A percentile compares a stretch with the other conserved stretches of the same genome.
Evolutionary conservation across 2,888 invertebrate species (phyloP).

Genomic region (Microplitis deprimator): DNA sequence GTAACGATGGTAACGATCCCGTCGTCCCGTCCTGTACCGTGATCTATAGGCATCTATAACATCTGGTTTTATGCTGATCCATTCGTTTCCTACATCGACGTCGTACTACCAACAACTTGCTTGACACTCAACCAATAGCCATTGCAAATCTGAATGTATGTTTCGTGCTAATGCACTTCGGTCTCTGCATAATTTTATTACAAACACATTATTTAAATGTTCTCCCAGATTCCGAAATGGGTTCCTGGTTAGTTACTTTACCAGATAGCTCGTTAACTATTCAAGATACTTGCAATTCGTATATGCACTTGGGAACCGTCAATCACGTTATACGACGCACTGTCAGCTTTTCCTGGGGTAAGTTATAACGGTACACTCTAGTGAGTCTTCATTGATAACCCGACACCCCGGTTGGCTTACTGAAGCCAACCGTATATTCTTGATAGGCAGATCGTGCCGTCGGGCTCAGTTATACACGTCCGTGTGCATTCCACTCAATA

Average conservation of each 20-base stretch:
- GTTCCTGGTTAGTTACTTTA: too few species aligned
- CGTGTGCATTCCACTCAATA: constrained; percentile 7
- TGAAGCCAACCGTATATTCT: constrained; percentile 21
- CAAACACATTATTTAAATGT: too few species aligned
- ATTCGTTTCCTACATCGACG: constrained; percentile 49
- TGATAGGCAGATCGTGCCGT: constrained; percentile 34
- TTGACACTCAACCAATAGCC: not conserved
- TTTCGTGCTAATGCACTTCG: not conserved
- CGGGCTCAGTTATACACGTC: constrained; percentile 32
- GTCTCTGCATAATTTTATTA: constrained; percentile 23
- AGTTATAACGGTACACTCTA: constrained; percentile 33
- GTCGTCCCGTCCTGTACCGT: constrained; percentile 9
- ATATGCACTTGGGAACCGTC: constrained; percentile 16
- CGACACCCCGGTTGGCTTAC: constrained; percentile 24
- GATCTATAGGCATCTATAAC: constrained; percentile 30
- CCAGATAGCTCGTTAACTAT: constrained; percentile 6
- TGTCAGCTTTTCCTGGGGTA: constrained; percentile 2
- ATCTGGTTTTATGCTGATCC: constrained; percentile 36
- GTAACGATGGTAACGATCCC: constrained; percentile 41
- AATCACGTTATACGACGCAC: constrained; percentile 23
- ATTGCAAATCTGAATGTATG: not conserved
- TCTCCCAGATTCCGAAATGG: too few species aligned
- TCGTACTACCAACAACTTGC: not conserved
- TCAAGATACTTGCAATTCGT: constrained; percentile 2
- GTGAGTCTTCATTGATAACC: constrained; percentile 39